Conservation (phyloP, 2,888 invertebrate genomes). For the Holacanthella duospinosa region DNA sequence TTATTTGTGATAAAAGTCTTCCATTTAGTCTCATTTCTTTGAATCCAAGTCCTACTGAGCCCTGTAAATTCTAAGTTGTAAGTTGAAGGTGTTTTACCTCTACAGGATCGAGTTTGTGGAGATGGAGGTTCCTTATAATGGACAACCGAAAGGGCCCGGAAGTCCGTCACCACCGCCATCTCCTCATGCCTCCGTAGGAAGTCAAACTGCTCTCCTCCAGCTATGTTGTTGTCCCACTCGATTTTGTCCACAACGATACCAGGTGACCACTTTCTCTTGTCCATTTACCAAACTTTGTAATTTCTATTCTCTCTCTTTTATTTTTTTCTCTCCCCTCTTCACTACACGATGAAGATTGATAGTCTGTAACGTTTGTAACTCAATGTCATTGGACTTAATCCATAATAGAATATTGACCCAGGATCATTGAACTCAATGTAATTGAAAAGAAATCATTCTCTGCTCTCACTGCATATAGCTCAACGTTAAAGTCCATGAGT, state of each 20-base stretch:
- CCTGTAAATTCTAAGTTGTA: neutral
- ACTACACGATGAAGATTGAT: too few species aligned
- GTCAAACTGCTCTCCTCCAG: conserved; percentile 35
- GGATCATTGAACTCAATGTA: too few species aligned
- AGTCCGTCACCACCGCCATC: conserved; percentile 37
- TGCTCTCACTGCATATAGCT: neutral
- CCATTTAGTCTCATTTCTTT: too few species aligned
- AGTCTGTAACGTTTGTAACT: too few species aligned
- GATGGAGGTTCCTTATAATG: conserved; percentile 87
- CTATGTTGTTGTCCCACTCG: conserved; percentile 37
- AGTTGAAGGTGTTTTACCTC: conserved; percentile 12
- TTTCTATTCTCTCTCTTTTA: too few species aligned
- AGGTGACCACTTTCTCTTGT: conserved; percentile 29
- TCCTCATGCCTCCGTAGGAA: conserved; percentile 35
- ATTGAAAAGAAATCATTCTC: neutral
- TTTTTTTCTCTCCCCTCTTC: too few species aligned
- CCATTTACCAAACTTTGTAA: too few species aligned
- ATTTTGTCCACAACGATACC: conserved; percentile 38
- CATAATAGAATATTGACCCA: too few species aligned
- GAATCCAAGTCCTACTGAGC: too few species aligned
- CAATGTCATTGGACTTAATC: too few species aligned
- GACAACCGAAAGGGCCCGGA: conserved; percentile 81
- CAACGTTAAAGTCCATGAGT: neutral
- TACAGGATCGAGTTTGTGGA: conserved; percentile 92
- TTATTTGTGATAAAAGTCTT: too few species aligned